Base-by-base conservation (phyloP, 2,113 vertebrate species). In the Callithrix jacchus region DNA sequence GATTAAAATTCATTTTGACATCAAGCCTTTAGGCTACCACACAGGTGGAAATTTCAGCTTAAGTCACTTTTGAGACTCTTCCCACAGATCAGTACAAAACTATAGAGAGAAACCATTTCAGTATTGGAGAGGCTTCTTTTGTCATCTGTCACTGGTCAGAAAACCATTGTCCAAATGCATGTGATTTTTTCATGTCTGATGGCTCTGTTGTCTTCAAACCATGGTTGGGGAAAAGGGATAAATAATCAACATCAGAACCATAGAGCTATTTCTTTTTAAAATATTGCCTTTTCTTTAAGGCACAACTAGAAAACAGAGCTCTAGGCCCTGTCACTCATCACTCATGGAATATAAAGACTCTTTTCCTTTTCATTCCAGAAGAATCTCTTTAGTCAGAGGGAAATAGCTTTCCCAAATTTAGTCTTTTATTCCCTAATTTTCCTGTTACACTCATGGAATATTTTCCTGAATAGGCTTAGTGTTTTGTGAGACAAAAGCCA, bases 401-500 rank as follows among this genome's bases (percentile, higher is more conserved):
- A 89, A 85, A 54, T 0, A 11, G 27, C n/a, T 74, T 81, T 20
- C 54, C 47, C 32, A 81, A 64, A 58, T 89, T 27, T 3, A 58
- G 27, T 80, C n/a, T 45, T 74, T 91, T 64, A 80, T 92, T 42
- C 52, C 79, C 37, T 85, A 10, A 5, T 56, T 14, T 93, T 40
- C 64, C 27, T 52, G 58, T 81, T 76, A 85, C 5, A 52, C 12
- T 86, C 40, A 49, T 35, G 54, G 47, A 9, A 66, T 92, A 47
- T 27, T 93, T 45, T 86, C 45, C 71, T 95, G 64, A 79, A 89
- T 86, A 56, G 37, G 25, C 66, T 85, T 81, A 86, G 56, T 89
- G 32, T 81, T 95, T 40, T 40, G 40, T 52, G 86, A 86, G 89
- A 89, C 56, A 93, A 86, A 95, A 92, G 20, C 45, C 79, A 86